A percentile compares a stretch with the other conserved stretches of the same genome.
These are phyloP conservation scores for Pseudochirops cupreus DNA, from an alignment of 2,797 vertebrate genomes.

Conservation along the genomic window DNA sequence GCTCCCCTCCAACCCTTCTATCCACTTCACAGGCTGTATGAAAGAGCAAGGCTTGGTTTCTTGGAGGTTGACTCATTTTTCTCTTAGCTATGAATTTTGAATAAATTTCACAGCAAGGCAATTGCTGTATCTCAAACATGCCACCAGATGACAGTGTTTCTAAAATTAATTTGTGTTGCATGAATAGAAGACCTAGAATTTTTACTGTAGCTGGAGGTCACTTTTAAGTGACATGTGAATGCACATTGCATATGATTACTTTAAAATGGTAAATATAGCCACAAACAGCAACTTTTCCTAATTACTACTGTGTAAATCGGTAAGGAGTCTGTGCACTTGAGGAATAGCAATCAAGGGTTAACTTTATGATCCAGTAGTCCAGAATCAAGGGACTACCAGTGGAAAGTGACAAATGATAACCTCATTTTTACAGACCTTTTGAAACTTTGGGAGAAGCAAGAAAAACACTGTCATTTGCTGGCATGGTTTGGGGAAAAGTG, in stretches of 20 bases:
- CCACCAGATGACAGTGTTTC: slow-evolving; percentile 80
- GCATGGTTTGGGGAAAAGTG: not conserved
- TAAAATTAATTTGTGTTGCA: slow-evolving; percentile 69
- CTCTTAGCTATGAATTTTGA: not conserved
- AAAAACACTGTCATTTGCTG: not conserved
- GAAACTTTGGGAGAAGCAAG: slow-evolving; percentile 13
- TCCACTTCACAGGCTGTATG: slow-evolving; percentile 15
- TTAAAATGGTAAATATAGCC: slow-evolving; percentile 59
- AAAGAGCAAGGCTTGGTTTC: slow-evolving; percentile 36
- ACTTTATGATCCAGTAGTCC: not conserved
- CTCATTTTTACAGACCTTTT: slow-evolving; percentile 10
- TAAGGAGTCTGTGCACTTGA: slow-evolving; percentile 9
- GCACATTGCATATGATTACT: slow-evolving; percentile 38
- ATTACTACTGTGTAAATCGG: slow-evolving; percentile 50
- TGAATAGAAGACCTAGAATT: not conserved
- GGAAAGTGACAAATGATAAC: slow-evolving; percentile 4
- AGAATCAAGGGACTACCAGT: slow-evolving; percentile 18
- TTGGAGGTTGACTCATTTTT: slow-evolving; percentile 47
- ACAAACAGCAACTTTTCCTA: slow-evolving; percentile 29
- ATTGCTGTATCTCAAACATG: slow-evolving; percentile 45
- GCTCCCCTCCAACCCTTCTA: not conserved
- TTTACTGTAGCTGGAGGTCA: slow-evolving; percentile 25
- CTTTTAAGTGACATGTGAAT: slow-evolving; percentile 40
- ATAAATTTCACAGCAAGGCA: slow-evolving; percentile 56
- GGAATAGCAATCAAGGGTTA: not conserved